Conservation (phyloP, 2,797 vertebrate genomes). For the Cossypha polioptera region DNA sequence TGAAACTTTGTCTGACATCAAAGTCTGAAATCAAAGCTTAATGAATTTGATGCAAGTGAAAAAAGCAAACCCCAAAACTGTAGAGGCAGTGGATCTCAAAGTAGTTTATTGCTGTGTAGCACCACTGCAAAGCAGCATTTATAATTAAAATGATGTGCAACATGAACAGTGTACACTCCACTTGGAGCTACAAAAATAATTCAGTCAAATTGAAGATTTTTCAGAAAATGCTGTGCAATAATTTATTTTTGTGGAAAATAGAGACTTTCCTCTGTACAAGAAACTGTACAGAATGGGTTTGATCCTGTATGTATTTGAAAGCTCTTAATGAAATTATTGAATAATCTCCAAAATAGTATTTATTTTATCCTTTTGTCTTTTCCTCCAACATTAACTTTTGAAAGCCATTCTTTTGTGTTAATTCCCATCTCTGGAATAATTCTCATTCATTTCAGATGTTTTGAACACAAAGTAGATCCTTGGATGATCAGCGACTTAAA, state of each 20-base stretch:
- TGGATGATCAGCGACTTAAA: background rate
- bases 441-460: background rate
- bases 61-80: background rate
- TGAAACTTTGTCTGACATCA: background rate
- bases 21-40: background rate
- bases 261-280: background rate
- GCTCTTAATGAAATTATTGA: background rate
- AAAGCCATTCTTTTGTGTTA: background rate
- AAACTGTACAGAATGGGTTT: background rate
- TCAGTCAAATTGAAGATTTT: background rate
- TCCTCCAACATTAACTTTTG: background rate
- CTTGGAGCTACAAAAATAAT: background rate
- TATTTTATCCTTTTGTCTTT: background rate
- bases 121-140: background rate
- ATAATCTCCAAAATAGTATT: background rate
- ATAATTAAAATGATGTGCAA: fast-evolving
- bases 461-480: background rate
- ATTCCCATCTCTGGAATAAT: background rate
- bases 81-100: background rate
- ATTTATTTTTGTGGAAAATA: background rate
- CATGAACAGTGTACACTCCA: fast-evolving
- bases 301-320: background rate
- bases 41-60: background rate
- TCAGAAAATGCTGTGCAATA: background rate
- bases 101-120: background rate